Evolutionary conservation across 92 coral and sea anemone genomes (phyloP), one percentile per base, ranked within the genome.

Genomic region (Plumapathes pennacea): DNA sequence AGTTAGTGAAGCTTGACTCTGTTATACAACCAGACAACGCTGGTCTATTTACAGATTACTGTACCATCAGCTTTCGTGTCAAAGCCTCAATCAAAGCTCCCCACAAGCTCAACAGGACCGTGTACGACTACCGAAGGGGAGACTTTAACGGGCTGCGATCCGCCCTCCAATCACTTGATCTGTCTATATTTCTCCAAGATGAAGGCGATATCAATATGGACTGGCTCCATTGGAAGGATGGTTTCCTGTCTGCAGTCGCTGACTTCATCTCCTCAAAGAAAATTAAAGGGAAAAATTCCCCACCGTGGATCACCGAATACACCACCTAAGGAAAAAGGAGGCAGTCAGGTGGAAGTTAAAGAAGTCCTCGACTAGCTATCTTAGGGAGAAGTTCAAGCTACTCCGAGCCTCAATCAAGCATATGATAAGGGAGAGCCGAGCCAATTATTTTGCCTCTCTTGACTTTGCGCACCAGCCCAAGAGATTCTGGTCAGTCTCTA

Each of bases 41-140:
- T 62, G 76, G 74, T 29, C 54, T 76, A 43, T 68, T 77, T 57
- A 77, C 77, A 32, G 77, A 77, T 48, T 77, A 77, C 53, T 61
- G 55, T 42, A 39, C 66, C 46, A 58, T 78, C 48, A 45, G 65
- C 25, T 78, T 69, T 53, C 47, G 70, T 18, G 60, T 78, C 38
- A 46, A 78, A 46, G 50, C 68, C 60, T 62, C 78, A 38, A 46
- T 56, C 37, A 78, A 78, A 57, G 73, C 85, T 28, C 57, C 61
- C 22, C 73, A 50, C 49, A 78, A 46, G 44, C 32, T 69, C 50
- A 57, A 37, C 56, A 64, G 85, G 56, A 78, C 78, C 32, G 62
- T 78, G 51, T 69, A 52, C 47, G 58, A 67, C 60, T 77, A 77
- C 60, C 34, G 25, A 15, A 77, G 51, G 43, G 77, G 77, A 30